A percentile compares a stretch with the other conserved stretches of the same genome.
These are phyloP conservation scores for Anoplius nigerrimus DNA, from an alignment of 2,888 invertebrate species.

Conservation along the genomic window DNA sequence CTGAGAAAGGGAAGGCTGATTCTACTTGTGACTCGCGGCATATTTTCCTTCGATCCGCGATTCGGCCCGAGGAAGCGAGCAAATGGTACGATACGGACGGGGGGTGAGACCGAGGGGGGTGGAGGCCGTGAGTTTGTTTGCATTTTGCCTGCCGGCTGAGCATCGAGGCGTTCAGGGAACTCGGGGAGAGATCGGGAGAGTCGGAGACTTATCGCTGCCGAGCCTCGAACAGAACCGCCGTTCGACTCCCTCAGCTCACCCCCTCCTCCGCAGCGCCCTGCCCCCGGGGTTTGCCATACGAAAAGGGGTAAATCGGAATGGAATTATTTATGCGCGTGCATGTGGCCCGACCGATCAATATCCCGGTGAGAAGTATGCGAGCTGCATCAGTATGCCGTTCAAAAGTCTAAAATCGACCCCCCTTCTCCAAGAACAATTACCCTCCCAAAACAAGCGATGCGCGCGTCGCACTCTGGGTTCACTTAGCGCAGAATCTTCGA, in stretches of 20 bases:
- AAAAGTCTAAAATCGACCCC: neutral
- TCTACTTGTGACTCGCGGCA: slow-evolving; percentile 27
- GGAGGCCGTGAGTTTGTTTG: slow-evolving; percentile 65
- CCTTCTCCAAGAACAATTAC: too few relatives aligned
- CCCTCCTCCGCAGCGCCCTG: slow-evolving; percentile 19
- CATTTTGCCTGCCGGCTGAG: slow-evolving; percentile 73
- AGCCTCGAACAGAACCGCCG: slow-evolving; percentile 36
- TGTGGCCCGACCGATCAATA: slow-evolving; percentile 10
- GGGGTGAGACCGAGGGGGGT: slow-evolving; percentile 26
- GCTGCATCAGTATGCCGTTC: neutral
- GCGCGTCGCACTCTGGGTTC: too few relatives aligned
- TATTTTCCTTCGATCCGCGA: slow-evolving; percentile 69
- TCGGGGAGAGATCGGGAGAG: slow-evolving; percentile 54
- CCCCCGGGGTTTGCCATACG: slow-evolving; percentile 50
- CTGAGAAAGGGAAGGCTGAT: neutral
- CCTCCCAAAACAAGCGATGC: too few relatives aligned
- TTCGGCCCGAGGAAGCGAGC: slow-evolving; percentile 23
- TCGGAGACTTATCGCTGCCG: slow-evolving; percentile 52
- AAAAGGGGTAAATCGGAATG: slow-evolving; percentile 67
- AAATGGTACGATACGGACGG: slow-evolving; percentile 30
- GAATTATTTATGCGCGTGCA: slow-evolving; percentile 67
- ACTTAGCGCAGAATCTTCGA: too few relatives aligned
- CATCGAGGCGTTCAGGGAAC: slow-evolving; percentile 65
- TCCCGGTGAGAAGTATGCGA: slow-evolving; percentile 1
- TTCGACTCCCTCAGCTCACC: slow-evolving; percentile 10